Evolutionary conservation across 2,113 vertebrate species (phyloP).

Genomic region (Carassius gibelio): DNA sequence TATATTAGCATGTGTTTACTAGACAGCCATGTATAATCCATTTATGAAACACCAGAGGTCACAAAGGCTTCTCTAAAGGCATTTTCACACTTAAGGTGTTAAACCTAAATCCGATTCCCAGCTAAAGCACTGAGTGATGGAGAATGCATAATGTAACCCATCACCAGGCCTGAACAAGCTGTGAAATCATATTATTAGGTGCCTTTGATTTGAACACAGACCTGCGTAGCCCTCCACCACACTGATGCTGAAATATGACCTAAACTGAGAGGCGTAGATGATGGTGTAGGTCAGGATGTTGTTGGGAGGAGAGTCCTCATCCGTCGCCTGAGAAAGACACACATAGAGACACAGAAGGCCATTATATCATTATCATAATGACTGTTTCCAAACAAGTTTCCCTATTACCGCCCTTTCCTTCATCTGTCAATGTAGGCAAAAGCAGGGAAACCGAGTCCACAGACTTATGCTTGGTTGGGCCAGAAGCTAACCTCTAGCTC

Average conservation of each 20-base stretch:
- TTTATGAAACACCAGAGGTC: conserved; percentile 28
- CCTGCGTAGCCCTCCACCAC: conserved; percentile 94
- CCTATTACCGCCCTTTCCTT: too few relatives aligned
- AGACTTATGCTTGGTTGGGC: too few relatives aligned
- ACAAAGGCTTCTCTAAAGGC: conserved; percentile 18
- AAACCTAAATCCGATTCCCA: conserved; percentile 8
- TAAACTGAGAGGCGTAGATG: conserved; percentile 79
- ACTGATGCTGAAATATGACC: conserved; percentile 82
- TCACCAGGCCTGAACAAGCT: background rate
- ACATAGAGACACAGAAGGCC: background rate
- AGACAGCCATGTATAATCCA: conserved; percentile 13
- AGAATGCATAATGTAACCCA: background rate
- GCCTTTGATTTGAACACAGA: conserved; percentile 60
- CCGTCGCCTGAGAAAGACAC: conserved; percentile 79
- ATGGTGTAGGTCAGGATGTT: conserved; percentile 91
- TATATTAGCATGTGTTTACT: background rate
- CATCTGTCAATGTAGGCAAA: too few relatives aligned
- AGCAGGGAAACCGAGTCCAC: too few relatives aligned
- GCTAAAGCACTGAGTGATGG: background rate
- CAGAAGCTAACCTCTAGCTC: too few relatives aligned
- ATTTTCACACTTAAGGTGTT: conserved; percentile 31
- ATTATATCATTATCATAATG: background rate
- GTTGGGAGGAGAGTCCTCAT: conserved; percentile 95
- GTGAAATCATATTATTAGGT: conserved; percentile 3
- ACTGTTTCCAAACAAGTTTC: background rate